Conservation (phyloP, 2,113 vertebrate genomes). For the Corydoras sp. region DNA sequence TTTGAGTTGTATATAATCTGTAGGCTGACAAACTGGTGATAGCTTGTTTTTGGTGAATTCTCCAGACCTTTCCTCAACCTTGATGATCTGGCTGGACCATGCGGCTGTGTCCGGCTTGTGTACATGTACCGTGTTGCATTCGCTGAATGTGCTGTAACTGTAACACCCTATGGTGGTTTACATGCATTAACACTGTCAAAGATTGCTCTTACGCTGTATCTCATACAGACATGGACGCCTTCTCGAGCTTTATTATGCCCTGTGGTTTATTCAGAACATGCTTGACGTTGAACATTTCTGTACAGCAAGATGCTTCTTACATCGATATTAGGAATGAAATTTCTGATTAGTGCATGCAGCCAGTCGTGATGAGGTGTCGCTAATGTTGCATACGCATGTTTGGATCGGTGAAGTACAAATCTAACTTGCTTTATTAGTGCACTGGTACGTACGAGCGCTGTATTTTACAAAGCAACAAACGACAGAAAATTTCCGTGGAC, state of each 20-base stretch:
- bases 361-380: slow-evolving; percentile 24
- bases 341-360: slow-evolving; percentile 35
- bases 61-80: slow-evolving; percentile 13
- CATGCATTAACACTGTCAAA: slow-evolving; percentile 25
- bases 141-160: slow-evolving; percentile 32
- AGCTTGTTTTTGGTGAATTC: slow-evolving; percentile 11
- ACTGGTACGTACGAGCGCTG: slow-evolving; percentile 24
- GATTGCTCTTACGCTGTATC: slow-evolving; percentile 25
- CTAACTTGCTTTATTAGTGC: slow-evolving; percentile 15
- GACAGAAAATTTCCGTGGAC: slow-evolving; percentile 38
- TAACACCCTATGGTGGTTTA: slow-evolving; percentile 37
- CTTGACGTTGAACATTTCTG: too few species aligned
- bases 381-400: slow-evolving; percentile 21
- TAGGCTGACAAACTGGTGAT: slow-evolving; percentile 16
- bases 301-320: too few species aligned
- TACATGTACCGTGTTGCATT: slow-evolving; percentile 28
- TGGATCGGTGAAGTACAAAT: slow-evolving; percentile 16
- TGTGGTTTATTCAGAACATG: too few species aligned
- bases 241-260: slow-evolving; percentile 21
- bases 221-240: slow-evolving; percentile 11
- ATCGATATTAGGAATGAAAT: slow-evolving; percentile 22
- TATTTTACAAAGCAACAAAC: slow-evolving; percentile 33
- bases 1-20: slow-evolving; percentile 23
- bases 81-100: slow-evolving; percentile 12
- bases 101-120: slow-evolving; percentile 9